A percentile compares a stretch with the other conserved stretches of the same genome.
Evolutionary conservation across 1,140 invertebrate species (phyloP).

Genomic region (Dinothrombium tinctorium): DNA sequence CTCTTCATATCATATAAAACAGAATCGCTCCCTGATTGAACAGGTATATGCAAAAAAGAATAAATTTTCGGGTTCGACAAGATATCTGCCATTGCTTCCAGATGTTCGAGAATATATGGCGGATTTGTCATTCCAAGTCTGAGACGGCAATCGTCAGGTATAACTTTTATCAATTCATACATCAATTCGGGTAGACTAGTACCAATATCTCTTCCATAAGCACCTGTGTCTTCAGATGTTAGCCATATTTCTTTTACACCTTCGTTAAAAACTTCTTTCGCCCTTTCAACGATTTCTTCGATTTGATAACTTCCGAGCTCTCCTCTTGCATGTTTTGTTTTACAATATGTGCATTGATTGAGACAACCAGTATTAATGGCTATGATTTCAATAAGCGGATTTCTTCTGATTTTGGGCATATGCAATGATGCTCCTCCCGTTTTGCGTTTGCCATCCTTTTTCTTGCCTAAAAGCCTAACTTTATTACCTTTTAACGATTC

Average conservation of each 20-base stretch:
- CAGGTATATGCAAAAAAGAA: slow-evolving; percentile 83
- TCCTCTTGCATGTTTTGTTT: slow-evolving; percentile 89
- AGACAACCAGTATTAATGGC: slow-evolving; percentile 87
- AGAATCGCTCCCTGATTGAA: slow-evolving; percentile 81
- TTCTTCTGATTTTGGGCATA: slow-evolving; percentile 80
- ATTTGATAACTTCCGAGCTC: slow-evolving; percentile 79
- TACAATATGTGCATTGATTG: slow-evolving; percentile 96
- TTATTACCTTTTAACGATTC: slow-evolving; percentile 82
- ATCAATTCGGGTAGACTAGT: slow-evolving; percentile 62
- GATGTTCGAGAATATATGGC: slow-evolving; percentile 84
- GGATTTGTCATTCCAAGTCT: slow-evolving; percentile 90
- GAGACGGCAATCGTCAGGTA: slow-evolving; percentile 57
- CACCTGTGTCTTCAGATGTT: slow-evolving; percentile 91
- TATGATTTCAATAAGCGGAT: slow-evolving; percentile 91
- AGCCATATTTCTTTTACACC: slow-evolving; percentile 94
- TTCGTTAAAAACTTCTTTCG: slow-evolving; percentile 53
- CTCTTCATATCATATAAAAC: slow-evolving; percentile 87
- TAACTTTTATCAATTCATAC: slow-evolving; percentile 60
- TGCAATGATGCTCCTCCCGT: slow-evolving; percentile 57
- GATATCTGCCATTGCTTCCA: slow-evolving; percentile 65
- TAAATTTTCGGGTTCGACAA: slow-evolving; percentile 67
- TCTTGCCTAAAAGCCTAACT: slow-evolving; percentile 46
- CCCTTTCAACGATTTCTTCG: slow-evolving; percentile 28
- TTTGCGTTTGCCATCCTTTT: slow-evolving; percentile 52
- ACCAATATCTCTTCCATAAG: slow-evolving; percentile 84